Evolutionary conservation across 1,140 invertebrate genomes (phyloP).

Genomic region (Drosophila watanabei): DNA sequence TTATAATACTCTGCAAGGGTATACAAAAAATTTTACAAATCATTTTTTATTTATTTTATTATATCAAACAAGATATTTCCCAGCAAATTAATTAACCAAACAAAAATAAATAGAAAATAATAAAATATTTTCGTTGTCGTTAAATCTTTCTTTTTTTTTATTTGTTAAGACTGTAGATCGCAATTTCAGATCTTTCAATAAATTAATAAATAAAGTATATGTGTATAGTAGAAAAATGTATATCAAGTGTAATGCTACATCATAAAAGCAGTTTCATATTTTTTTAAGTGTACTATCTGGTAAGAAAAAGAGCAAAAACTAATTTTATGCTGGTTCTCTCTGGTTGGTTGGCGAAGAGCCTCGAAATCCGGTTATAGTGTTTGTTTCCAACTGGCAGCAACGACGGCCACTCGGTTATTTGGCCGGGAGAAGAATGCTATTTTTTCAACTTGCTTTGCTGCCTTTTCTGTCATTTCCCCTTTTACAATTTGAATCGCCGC

Average conservation of each 20-base stretch:
- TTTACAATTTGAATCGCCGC: not conserved
- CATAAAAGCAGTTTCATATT: not conserved
- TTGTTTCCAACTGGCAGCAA: constrained; percentile 6
- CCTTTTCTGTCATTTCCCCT: not conserved
- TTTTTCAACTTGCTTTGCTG: constrained; percentile 1
- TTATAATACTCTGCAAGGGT: too few relatives aligned
- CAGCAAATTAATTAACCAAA: too few relatives aligned
- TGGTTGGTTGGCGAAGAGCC: constrained; percentile 10
- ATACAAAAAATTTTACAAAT: too few relatives aligned
- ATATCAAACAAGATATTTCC: too few relatives aligned
- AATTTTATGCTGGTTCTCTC: constrained; percentile 9
- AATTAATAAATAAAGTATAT: too few relatives aligned
- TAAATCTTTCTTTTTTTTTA: too few relatives aligned
- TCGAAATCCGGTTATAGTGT: constrained; percentile 15
- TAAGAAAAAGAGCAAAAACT: constrained; percentile 3
- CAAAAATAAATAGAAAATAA: too few relatives aligned
- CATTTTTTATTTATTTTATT: too few relatives aligned
- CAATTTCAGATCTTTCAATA: too few relatives aligned
- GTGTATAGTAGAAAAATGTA: not conserved
- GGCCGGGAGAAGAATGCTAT: constrained; percentile 3
- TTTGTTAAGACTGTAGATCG: not conserved
- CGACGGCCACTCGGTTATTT: constrained; percentile 7
- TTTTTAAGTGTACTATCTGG: not conserved
- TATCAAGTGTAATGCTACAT: not conserved
- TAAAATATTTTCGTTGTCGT: too few relatives aligned